A percentile compares a stretch with the other conserved stretches of the same genome.
These are phyloP conservation scores for Sinotaia quadrata DNA, from an alignment of 2,888 invertebrate genomes.

Conservation along the genomic window DNA sequence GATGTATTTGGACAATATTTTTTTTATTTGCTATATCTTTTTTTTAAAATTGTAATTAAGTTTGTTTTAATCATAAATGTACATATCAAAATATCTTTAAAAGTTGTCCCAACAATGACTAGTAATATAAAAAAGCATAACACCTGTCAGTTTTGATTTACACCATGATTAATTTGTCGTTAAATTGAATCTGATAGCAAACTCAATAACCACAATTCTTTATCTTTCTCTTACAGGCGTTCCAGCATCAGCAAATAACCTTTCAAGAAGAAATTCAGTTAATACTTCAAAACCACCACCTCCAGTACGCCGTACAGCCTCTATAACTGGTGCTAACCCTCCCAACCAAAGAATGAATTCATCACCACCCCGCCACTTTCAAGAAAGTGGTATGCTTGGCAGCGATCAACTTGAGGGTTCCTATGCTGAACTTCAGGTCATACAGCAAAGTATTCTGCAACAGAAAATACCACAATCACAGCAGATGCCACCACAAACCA, in stretches of 20 bases:
- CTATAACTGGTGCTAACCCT: conserved; percentile 57
- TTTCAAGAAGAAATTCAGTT: conserved; percentile 52
- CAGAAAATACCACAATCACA: conserved; percentile 12
- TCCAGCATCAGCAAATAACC: conserved; percentile 50
- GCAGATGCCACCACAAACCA: conserved; percentile 9
- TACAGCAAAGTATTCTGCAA: conserved; percentile 58
- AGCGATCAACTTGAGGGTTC: conserved; percentile 39
- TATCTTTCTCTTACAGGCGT: conserved; percentile 47
- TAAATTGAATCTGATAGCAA: too few relatives aligned
- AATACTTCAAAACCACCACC: conserved; percentile 65
- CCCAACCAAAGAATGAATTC: conserved; percentile 47
- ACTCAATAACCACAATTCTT: too few relatives aligned
- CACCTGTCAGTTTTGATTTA: too few relatives aligned
- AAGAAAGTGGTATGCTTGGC: conserved; percentile 22
- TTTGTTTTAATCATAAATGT: too few relatives aligned
- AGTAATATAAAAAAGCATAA: too few relatives aligned
- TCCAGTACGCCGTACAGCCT: conserved; percentile 64
- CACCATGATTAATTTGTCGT: too few relatives aligned
- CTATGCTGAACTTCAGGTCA: conserved; percentile 58
- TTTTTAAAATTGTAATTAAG: too few relatives aligned
- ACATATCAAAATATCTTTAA: too few relatives aligned
- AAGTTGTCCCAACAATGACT: too few relatives aligned
- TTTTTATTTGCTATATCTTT: too few relatives aligned
- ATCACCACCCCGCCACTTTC: conserved; percentile 50
- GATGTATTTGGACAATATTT: too few relatives aligned